These are phyloP conservation scores for Ceratotherium simum DNA, from an alignment of 2,113 vertebrate species.

Conservation along the genomic window DNA sequence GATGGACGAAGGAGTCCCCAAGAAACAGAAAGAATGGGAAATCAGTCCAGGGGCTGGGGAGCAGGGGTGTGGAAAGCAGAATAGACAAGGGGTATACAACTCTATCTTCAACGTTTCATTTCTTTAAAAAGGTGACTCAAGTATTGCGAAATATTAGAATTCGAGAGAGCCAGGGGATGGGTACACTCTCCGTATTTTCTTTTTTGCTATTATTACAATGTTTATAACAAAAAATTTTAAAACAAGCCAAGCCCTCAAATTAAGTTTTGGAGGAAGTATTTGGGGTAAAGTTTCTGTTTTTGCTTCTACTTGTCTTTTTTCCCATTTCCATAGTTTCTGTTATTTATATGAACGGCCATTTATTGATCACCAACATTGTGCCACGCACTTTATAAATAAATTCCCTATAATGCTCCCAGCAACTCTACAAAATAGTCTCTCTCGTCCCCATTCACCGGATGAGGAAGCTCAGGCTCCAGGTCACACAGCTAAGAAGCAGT, in stretches of 20 bases:
- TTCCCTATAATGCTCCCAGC: neutral
- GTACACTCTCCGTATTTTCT: neutral
- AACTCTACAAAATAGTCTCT: neutral
- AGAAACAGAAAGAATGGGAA: neutral
- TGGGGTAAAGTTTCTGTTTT: neutral
- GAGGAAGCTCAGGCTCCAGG: neutral
- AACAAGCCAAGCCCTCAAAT: neutral
- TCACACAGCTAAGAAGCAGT: too few relatives aligned
- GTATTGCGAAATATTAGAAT: neutral
- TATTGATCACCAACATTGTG: neutral
- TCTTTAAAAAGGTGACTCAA: neutral
- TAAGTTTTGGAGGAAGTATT: neutral
- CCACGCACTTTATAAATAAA: neutral
- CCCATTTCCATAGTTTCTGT: neutral
- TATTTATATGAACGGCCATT: neutral
- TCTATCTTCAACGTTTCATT: neutral
- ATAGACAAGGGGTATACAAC: neutral
- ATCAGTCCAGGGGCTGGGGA: neutral
- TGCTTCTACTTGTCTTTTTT: neutral
- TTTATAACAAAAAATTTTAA: neutral
- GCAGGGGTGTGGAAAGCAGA: neutral
- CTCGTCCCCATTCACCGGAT: neutral
- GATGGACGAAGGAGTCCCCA: neutral
- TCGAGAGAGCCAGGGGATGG: neutral
- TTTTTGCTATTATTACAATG: neutral